Conservation (phyloP, 2,113 vertebrate species). For the Pionites leucogaster region DNA sequence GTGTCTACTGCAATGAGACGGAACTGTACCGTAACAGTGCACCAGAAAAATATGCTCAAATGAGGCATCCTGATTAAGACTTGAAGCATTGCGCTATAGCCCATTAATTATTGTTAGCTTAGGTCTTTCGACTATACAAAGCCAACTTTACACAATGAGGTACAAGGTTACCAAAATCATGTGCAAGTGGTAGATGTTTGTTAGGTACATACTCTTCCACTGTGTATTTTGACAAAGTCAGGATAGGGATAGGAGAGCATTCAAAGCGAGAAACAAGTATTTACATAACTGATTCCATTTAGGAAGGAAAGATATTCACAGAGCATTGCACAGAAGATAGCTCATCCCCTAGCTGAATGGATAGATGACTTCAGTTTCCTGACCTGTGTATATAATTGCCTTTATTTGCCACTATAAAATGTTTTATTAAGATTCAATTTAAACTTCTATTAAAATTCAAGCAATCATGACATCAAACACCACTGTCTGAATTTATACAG, state of each 20-base stretch:
- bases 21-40: not conserved
- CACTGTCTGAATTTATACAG: conserved; percentile 10
- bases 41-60: not conserved
- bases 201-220: not conserved
- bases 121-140: not conserved
- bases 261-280: not conserved
- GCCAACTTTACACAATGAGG: not conserved
- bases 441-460: conserved; percentile 36
- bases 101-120: not conserved
- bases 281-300: not conserved
- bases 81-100: not conserved
- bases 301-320: not conserved
- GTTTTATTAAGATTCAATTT: conserved; percentile 10
- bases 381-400: not conserved
- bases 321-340: not conserved
- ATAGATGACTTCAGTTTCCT: not conserved
- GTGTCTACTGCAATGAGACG: not conserved
- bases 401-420: not conserved
- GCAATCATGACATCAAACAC: conserved; percentile 20
- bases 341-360: not conserved
- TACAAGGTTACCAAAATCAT: not conserved
- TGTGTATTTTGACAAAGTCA: not conserved
- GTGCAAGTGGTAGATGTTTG: not conserved
- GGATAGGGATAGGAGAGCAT: not conserved
- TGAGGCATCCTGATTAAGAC: not conserved